These are phyloP conservation scores for Saccopteryx leptura DNA, from an alignment of 2,113 vertebrate genomes.

Conservation along the genomic window DNA sequence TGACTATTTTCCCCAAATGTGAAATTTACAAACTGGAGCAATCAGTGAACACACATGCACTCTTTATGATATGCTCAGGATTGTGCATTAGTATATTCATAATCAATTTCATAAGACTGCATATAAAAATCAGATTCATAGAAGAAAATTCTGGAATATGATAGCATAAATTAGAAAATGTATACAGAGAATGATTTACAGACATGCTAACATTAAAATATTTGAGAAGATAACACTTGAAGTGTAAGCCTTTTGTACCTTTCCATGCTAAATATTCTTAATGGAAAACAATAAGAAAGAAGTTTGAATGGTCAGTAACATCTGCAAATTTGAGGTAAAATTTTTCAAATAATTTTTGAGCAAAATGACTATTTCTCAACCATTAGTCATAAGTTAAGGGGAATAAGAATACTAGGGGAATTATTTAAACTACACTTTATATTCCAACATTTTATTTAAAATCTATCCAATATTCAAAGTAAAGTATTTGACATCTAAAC, in stretches of 20 bases:
- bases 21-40: not conserved
- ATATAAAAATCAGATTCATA: not conserved
- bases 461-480: conserved; percentile 33
- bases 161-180: not conserved
- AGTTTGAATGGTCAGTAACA: not conserved
- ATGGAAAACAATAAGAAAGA: not conserved
- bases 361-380: conserved; percentile 13
- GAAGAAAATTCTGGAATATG: not conserved
- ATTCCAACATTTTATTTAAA: conserved; percentile 31
- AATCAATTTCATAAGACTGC: not conserved
- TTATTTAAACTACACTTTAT: conserved; percentile 50
- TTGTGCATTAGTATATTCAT: not conserved
- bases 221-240: conserved; percentile 4
- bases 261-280: not conserved
- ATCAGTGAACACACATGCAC: not conserved
- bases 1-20: not conserved
- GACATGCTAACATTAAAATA: not conserved
- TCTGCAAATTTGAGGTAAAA: not conserved
- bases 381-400: not conserved
- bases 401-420: not conserved
- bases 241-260: not conserved
- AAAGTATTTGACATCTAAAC: not conserved
- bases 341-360: conserved; percentile 22
- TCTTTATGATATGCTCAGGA: not conserved
- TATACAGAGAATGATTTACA: not conserved